Conservation (phyloP, 2,113 vertebrate species). For the Proterorhinus semilunaris region DNA sequence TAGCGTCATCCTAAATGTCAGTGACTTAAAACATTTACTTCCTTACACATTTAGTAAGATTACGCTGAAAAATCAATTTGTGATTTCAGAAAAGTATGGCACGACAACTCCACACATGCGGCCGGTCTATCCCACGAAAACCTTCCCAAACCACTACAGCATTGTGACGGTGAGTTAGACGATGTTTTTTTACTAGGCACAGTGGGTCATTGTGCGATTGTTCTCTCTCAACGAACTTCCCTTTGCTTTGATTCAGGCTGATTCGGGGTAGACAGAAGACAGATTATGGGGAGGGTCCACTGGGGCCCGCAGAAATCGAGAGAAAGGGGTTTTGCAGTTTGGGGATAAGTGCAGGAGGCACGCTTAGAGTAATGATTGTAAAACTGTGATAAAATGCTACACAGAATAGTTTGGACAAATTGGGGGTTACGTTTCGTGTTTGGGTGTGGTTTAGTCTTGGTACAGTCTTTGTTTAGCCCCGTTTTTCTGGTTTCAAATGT, state of each 20-base stretch:
- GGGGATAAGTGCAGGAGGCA: constrained; percentile 11
- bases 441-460: neutral
- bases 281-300: constrained; percentile 8
- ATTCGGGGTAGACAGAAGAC: neutral
- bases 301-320: constrained; percentile 14
- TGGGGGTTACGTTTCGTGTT: neutral
- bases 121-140: constrained; percentile 95
- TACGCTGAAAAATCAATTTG: constrained; percentile 26
- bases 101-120: constrained; percentile 83
- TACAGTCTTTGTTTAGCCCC: neutral
- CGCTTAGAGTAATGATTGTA: neutral
- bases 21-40: neutral
- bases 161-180: constrained; percentile 87
- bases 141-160: constrained; percentile 97
- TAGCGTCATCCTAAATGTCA: no score
- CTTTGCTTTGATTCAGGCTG: neutral
- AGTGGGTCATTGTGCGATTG: constrained; percentile 1
- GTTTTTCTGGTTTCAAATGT: no score
- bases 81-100: constrained; percentile 83
- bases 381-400: neutral
- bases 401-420: neutral
- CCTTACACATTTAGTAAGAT: neutral
- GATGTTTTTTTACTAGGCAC: constrained; percentile 10
- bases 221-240: constrained; percentile 9
- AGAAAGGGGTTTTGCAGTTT: neutral